A percentile compares a stretch with the other conserved stretches of the same genome.
phyloP scores from a whole-genome alignment of 2,888 invertebrate species.

The Lasioglossum malachurum region DNA sequence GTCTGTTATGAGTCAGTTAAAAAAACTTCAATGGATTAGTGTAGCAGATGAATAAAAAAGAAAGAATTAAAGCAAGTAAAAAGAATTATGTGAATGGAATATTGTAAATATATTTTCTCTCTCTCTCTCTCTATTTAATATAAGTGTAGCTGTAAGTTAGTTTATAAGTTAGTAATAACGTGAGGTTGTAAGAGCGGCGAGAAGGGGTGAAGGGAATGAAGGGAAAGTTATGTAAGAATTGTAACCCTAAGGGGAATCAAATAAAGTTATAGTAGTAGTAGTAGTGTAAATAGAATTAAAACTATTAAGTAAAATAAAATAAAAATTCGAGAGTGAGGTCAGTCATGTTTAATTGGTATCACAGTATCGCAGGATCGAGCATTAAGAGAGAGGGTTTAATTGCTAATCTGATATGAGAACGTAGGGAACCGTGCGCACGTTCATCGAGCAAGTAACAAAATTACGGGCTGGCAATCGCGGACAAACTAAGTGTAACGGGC shows the following conservation, averaged over 20 bases:
- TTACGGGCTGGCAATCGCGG: slow-evolving; percentile 13
- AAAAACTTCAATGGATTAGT: too few relatives aligned
- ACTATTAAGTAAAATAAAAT: background rate
- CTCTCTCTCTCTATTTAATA: too few relatives aligned
- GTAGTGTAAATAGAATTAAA: background rate
- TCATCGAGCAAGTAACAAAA: slow-evolving; percentile 7
- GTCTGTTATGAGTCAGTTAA: too few relatives aligned
- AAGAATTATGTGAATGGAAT: background rate
- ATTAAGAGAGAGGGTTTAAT: background rate
- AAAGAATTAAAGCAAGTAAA: background rate
- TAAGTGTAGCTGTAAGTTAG: too few relatives aligned
- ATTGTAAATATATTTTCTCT: too few relatives aligned
- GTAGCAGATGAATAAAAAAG: too few relatives aligned
- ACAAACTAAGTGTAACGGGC: slow-evolving; percentile 37
- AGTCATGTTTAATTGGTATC: background rate
- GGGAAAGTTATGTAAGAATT: too few relatives aligned
- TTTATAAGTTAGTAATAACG: too few relatives aligned
- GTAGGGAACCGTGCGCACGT: background rate
- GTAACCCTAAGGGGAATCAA: too few relatives aligned
- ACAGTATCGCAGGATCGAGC: background rate
- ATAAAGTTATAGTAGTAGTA: too few relatives aligned
- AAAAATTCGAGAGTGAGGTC: background rate
- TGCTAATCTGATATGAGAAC: background rate
- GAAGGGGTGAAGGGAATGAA: too few relatives aligned
- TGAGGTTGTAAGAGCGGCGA: too few relatives aligned